Percentiles rank a stretch among this genome's conserved stretches.
Conservation (phyloP, 2,797 vertebrate species). For the Pipistrellus nathusii region DNA sequence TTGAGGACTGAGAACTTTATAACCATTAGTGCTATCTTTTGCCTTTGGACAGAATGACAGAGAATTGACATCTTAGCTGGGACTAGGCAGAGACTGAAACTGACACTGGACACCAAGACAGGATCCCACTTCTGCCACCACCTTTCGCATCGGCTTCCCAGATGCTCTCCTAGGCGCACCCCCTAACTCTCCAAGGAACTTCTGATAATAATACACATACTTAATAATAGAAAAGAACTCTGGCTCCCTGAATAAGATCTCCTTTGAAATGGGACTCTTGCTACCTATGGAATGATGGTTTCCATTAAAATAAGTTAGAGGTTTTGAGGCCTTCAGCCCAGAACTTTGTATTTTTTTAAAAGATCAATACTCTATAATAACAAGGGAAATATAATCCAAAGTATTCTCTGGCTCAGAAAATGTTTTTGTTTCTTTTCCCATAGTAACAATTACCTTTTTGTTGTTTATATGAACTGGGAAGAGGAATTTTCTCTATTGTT, state of each 20-base stretch:
- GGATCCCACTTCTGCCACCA: not conserved
- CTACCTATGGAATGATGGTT: not conserved
- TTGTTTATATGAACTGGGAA: not conserved
- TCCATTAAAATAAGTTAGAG: slow-evolving; percentile 35
- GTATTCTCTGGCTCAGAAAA: not conserved
- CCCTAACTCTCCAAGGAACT: not conserved
- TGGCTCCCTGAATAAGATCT: not conserved
- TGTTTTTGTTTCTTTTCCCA: slow-evolving; percentile 4
- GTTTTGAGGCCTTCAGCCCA: slow-evolving; percentile 23
- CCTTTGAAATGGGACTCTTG: not conserved
- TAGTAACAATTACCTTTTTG: not conserved
- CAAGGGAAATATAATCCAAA: slow-evolving; percentile 20
- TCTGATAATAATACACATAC: not conserved
- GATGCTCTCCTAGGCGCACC: not conserved
- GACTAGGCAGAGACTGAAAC: not conserved
- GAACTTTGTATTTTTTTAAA: slow-evolving; percentile 24
- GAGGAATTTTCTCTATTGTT: not conserved
- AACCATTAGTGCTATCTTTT: not conserved
- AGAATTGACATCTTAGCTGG: not conserved
- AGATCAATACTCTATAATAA: not conserved
- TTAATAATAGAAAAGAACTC: not conserved
- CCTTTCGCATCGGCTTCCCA: not conserved
- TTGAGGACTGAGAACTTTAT: not conserved
- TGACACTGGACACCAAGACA: not conserved
- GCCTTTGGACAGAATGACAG: not conserved